A percentile compares a stretch with the other conserved stretches of the same genome.
These are phyloP conservation scores for Diorhabda carinulata DNA, from an alignment of 1,140 invertebrate genomes.

Conservation along the genomic window DNA sequence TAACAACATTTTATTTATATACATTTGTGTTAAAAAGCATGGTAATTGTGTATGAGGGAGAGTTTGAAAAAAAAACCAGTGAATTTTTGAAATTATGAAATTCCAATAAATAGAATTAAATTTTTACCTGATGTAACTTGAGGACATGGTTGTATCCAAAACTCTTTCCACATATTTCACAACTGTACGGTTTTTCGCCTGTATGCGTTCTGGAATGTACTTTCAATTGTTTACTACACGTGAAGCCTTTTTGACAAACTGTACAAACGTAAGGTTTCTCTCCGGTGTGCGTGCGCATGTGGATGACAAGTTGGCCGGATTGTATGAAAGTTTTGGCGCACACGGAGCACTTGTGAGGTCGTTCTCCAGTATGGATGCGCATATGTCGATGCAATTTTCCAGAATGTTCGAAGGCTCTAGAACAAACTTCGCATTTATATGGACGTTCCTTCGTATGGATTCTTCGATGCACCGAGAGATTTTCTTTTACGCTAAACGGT, in stretches of 20 bases:
- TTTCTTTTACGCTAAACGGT: slow-evolving; percentile 88
- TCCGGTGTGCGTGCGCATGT: slow-evolving; percentile 82
- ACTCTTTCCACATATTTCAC: slow-evolving; percentile 75
- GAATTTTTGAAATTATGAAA: too few relatives aligned
- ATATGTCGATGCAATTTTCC: slow-evolving; percentile 90
- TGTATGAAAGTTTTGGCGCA: slow-evolving; percentile 90
- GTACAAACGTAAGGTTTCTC: slow-evolving; percentile 88
- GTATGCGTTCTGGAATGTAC: slow-evolving; percentile 81
- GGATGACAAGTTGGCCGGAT: slow-evolving; percentile 80
- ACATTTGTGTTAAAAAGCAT: too few relatives aligned
- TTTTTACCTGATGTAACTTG: slow-evolving; percentile 67
- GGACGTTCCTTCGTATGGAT: slow-evolving; percentile 87
- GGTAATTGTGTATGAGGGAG: too few relatives aligned
- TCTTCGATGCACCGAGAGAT: slow-evolving; percentile 84
- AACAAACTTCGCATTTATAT: slow-evolving; percentile 85
- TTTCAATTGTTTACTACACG: slow-evolving; percentile 86
- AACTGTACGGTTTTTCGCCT: slow-evolving; percentile 72
- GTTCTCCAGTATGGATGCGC: slow-evolving; percentile 86
- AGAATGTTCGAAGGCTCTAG: slow-evolving; percentile 86
- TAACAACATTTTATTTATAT: background rate
- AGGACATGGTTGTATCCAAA: slow-evolving; percentile 78
- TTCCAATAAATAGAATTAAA: background rate
- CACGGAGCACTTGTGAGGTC: slow-evolving; percentile 89
- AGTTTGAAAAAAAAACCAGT: too few relatives aligned
- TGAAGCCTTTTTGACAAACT: slow-evolving; percentile 80